Evolutionary conservation across 2,888 invertebrate genomes (phyloP), one percentile per base, ranked within the genome.

Genomic region (Amblyjoppa fuscipennis): DNA sequence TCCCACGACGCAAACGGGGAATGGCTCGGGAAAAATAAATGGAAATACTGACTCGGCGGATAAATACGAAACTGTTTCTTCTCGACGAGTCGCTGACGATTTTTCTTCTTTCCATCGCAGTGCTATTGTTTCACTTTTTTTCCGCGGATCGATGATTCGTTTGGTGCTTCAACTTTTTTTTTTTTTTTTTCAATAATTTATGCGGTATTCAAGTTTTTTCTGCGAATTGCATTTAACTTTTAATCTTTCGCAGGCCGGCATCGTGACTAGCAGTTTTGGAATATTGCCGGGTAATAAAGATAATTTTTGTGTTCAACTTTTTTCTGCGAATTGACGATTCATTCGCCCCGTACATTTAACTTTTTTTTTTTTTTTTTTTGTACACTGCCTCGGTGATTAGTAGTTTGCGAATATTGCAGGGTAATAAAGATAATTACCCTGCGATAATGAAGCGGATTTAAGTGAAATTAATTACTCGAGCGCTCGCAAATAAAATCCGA

Each of bases 371-470:
- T 11, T 20, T 59, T 28, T 59, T 59, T 56, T 59, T 25, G 25
- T 56, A 3, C 59, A 3, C 59, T 49, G 45, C 16, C 45, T 49
- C 16, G 45, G 45, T 49, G 45, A 59, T 28, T 59, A 28, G 25
- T 25, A 13, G 28, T 59, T 59, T 59, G 11, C 7, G 28, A 59
- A 38, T 56, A 56, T 56, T 59, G 5, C 49, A 38, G 41, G 11
- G 49, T 51, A 73, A 5, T 20, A 59, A 51, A 70, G 70, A 45
- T 34, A 56, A 11, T 73, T 73, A 34, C n/a, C 34, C 28, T 59
- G 34, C 66, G 28, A 74, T 74, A 81, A 53, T 13, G 28, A 34
- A 28, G 81, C 53, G 45, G 81, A 81, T 74, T 81, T 74, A 74
- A 74, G 66, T 81, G 34, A 45, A 74, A 68, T 74, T 68, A 81